Evolutionary conservation across 2,888 invertebrate species (phyloP).

Genomic region (Endomychus coccineus): DNA sequence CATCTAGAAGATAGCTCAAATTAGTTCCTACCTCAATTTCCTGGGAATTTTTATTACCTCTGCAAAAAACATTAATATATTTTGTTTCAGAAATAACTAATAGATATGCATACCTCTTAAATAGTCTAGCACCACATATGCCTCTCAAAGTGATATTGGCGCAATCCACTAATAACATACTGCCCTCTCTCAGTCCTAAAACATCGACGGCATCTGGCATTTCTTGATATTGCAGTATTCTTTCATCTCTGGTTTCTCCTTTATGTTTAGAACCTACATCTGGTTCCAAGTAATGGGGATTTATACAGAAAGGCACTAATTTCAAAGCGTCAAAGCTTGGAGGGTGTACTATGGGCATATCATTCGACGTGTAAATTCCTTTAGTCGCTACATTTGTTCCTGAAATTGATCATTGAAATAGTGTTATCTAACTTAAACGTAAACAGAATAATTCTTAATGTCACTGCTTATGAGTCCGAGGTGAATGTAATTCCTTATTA

Average conservation of each 20-base stretch:
- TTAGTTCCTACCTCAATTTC: constrained; percentile 53
- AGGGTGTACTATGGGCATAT: constrained; percentile 80
- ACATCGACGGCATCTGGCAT: constrained; percentile 54
- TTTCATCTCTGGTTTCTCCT: constrained; percentile 71
- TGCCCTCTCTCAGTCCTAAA: constrained; percentile 66
- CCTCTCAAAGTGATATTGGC: constrained; percentile 55
- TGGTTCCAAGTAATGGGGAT: constrained; percentile 72
- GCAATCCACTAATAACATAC: constrained; percentile 55
- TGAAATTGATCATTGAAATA: constrained; percentile 14
- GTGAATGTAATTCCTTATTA: too few species aligned
- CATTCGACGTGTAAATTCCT: constrained; percentile 77
- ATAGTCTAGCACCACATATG: constrained; percentile 54
- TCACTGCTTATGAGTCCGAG: too few species aligned
- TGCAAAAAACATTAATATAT: constrained; percentile 36
- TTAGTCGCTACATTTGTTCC: constrained; percentile 70
- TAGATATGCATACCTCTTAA: constrained; percentile 46
- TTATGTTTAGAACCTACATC: constrained; percentile 57
- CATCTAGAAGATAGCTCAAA: constrained; percentile 51
- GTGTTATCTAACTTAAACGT: too few species aligned
- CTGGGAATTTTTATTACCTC: constrained; percentile 44
- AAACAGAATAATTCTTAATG: too few species aligned
- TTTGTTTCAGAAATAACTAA: constrained; percentile 9
- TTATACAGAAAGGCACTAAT: constrained; percentile 76
- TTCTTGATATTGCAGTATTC: constrained; percentile 62
- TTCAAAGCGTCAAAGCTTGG: constrained; percentile 64